Evolutionary conservation across 37 sponge, comb jelly and placozoan species (phyloP).

Genomic region (Aphrocallistes beatrix): DNA sequence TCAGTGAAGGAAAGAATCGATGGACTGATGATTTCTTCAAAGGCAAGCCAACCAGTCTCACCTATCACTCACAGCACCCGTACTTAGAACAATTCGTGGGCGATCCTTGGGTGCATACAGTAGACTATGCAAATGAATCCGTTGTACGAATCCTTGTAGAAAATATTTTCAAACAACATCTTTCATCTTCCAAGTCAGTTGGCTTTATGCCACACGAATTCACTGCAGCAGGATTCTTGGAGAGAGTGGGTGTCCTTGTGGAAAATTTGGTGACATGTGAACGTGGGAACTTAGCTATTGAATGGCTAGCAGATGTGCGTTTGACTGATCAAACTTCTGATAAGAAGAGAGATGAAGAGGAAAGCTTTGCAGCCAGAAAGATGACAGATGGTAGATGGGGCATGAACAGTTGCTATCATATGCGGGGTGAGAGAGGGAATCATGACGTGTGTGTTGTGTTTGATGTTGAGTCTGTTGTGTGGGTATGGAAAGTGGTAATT

Average conservation of each 20-base stretch:
- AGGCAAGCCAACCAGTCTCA: not conserved
- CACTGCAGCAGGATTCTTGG: not conserved
- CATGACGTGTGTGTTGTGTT: not conserved
- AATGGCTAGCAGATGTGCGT: not conserved
- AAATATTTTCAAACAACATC: not conserved
- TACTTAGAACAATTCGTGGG: not conserved
- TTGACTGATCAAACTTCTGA: not conserved
- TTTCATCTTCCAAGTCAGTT: not conserved
- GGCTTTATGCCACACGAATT: not conserved
- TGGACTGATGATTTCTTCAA: not conserved
- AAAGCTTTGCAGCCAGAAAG: not conserved
- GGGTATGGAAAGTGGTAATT: not conserved
- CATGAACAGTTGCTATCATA: not conserved
- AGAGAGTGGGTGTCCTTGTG: not conserved
- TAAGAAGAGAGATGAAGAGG: no score
- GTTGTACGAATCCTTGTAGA: not conserved
- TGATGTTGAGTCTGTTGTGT: not conserved
- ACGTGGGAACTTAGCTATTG: not conserved
- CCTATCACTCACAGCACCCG: not conserved
- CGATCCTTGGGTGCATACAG: not conserved
- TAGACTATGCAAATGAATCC: not conserved
- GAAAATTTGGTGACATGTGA: not conserved
- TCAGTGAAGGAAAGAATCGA: not conserved
- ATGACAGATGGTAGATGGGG: not conserved
- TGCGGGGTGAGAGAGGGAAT: not conserved